These are phyloP conservation scores for Cerastis leucographa DNA, from an alignment of 2,888 invertebrate species.

Conservation along the genomic window DNA sequence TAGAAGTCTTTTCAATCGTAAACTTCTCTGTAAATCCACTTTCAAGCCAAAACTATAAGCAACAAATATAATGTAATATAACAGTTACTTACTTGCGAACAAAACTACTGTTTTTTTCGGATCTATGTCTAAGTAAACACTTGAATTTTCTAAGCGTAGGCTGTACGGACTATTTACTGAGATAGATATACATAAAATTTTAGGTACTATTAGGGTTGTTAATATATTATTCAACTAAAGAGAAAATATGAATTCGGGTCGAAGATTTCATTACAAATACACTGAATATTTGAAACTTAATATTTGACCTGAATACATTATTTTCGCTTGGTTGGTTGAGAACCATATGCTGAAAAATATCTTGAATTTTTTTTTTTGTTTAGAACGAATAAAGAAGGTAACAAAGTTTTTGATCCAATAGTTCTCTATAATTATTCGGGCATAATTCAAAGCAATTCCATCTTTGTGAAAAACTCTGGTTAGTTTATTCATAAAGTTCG, in stretches of 20 bases:
- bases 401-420: constrained; percentile 3
- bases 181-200: not conserved
- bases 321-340: not conserved
- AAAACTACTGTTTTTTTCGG: not conserved
- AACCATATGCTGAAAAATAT: not conserved
- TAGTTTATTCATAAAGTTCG: constrained; percentile 48
- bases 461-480: constrained; percentile 30
- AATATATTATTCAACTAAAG: constrained; percentile 5
- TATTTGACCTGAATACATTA: not conserved
- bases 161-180: not conserved
- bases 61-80: no score
- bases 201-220: not conserved
- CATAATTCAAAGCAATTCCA: constrained; percentile 22
- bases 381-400: not conserved
- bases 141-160: not conserved
- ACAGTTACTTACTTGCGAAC: not conserved
- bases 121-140: not conserved
- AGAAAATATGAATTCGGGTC: constrained; percentile 8
- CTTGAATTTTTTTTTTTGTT: not conserved
- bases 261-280: constrained; percentile 1
- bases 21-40: not conserved
- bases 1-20: not conserved
- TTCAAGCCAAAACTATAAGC: not conserved
- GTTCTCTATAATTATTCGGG: constrained; percentile 25
- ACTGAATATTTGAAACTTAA: not conserved